These are phyloP conservation scores for Zapus hudsonius DNA, from an alignment of 2,113 vertebrate species.

Conservation along the genomic window DNA sequence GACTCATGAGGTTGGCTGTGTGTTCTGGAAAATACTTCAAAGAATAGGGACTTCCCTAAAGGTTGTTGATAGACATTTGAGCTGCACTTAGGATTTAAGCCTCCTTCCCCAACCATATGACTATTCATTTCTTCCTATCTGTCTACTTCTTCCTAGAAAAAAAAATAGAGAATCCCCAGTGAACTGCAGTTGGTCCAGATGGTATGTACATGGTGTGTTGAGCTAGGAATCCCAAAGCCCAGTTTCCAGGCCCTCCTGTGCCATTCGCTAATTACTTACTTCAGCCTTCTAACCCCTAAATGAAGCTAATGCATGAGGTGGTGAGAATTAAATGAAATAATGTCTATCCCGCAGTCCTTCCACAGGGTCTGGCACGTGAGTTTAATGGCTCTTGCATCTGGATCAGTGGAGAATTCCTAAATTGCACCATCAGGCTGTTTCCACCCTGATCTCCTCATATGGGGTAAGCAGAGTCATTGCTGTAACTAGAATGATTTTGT, in stretches of 20 bases:
- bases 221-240: background rate
- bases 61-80: background rate
- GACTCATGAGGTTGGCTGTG: background rate
- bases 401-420: slow-evolving; percentile 57
- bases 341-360: slow-evolving; percentile 7
- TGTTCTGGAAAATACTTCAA: background rate
- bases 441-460: slow-evolving; percentile 11
- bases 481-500: slow-evolving; percentile 52
- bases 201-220: background rate
- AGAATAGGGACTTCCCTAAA: background rate
- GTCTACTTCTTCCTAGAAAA: background rate
- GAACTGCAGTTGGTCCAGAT: background rate
- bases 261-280: background rate
- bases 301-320: background rate
- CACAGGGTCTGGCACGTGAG: background rate
- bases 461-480: slow-evolving; percentile 45
- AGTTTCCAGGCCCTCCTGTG: background rate
- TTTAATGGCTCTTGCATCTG: slow-evolving; percentile 53
- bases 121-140: background rate
- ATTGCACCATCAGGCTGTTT: slow-evolving; percentile 45
- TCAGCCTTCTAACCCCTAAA: background rate
- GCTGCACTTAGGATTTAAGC: background rate
- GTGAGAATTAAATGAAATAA: slow-evolving; percentile 51
- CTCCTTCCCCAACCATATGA: no score
- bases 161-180: background rate